Conservation (phyloP, 2,797 vertebrate species). For the Arrhamphus sclerolepis region DNA sequence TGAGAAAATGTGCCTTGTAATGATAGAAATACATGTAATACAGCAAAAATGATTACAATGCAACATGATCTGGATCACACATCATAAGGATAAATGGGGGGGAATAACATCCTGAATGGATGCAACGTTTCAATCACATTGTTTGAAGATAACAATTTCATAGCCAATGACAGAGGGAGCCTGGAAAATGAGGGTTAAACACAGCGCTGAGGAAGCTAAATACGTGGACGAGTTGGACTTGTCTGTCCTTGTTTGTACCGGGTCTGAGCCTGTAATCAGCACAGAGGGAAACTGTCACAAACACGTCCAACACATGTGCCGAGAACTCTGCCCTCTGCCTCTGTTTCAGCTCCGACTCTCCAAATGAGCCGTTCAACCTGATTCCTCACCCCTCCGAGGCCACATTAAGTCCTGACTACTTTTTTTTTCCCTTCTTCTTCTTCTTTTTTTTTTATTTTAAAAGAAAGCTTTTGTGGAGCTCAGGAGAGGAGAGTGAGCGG, state of each 20-base stretch:
- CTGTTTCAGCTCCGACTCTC: constrained; percentile 47
- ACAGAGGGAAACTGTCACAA: constrained; percentile 55
- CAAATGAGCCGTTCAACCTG: constrained; percentile 54
- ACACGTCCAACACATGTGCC: constrained; percentile 62
- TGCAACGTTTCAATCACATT: constrained; percentile 58
- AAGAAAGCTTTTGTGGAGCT: constrained; percentile 58
- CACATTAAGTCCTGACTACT: constrained; percentile 47
- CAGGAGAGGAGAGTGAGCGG: constrained; percentile 16
- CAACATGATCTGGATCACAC: constrained; percentile 50
- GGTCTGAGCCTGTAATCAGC: constrained; percentile 65
- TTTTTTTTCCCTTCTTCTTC: too few relatives aligned
- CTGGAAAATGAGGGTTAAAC: constrained; percentile 46
- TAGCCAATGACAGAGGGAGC: constrained; percentile 60
- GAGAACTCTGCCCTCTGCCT: constrained; percentile 32
- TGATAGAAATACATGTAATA: constrained; percentile 55
- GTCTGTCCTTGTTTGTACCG: constrained; percentile 58
- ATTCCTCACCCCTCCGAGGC: constrained; percentile 57
- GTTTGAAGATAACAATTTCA: constrained; percentile 60
- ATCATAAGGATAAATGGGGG: constrained; percentile 47
- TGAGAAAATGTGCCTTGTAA: constrained; percentile 56
- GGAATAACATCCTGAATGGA: constrained; percentile 51
- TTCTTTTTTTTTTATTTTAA: constrained; percentile 32
- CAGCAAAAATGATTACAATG: constrained; percentile 55
- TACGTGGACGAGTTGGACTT: constrained; percentile 53
- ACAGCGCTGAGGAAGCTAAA: constrained; percentile 48